phyloP scores from a whole-genome alignment of 2,797 vertebrate species.

The Spondyliosoma cantharus region DNA sequence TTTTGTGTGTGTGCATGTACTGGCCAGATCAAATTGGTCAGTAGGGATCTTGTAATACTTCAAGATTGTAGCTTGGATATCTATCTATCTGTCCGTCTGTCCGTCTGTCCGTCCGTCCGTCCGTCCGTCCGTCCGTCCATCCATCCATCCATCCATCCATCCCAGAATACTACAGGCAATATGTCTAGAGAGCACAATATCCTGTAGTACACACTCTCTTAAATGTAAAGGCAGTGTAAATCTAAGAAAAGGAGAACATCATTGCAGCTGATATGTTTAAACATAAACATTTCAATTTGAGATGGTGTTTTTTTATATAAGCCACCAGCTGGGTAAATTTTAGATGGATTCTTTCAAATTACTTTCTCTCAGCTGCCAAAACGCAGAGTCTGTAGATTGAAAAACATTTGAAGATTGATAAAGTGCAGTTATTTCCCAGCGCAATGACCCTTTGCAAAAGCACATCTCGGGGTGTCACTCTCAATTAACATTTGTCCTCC shows the following conservation, averaged over 20 bases:
- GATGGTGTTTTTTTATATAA: neutral
- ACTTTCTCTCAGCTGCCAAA: conserved; percentile 39
- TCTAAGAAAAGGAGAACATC: neutral
- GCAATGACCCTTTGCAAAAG: conserved; percentile 63
- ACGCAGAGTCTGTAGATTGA: conserved; percentile 38
- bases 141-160: no score
- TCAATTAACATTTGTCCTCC: conserved; percentile 75
- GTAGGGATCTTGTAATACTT: neutral
- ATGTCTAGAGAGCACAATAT: neutral
- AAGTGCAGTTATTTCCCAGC: conserved; percentile 60
- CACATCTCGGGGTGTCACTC: conserved; percentile 62
- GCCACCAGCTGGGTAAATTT: conserved; percentile 16
- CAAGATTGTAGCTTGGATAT: no score
- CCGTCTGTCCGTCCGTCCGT: no score
- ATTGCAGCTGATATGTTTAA: neutral
- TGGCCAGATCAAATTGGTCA: neutral
- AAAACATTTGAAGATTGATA: conserved; percentile 69
- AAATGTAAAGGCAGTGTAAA: neutral
- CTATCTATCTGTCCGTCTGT: no score
- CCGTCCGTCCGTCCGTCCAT: no score
- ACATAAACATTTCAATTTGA: conserved; percentile 16
- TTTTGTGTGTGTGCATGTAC: neutral
- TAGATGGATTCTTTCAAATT: conserved; percentile 17
- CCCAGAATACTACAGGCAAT: neutral
- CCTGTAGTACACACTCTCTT: neutral